phyloP scores from a whole-genome alignment of 2,888 invertebrate species.

The Meta bourneti region DNA sequence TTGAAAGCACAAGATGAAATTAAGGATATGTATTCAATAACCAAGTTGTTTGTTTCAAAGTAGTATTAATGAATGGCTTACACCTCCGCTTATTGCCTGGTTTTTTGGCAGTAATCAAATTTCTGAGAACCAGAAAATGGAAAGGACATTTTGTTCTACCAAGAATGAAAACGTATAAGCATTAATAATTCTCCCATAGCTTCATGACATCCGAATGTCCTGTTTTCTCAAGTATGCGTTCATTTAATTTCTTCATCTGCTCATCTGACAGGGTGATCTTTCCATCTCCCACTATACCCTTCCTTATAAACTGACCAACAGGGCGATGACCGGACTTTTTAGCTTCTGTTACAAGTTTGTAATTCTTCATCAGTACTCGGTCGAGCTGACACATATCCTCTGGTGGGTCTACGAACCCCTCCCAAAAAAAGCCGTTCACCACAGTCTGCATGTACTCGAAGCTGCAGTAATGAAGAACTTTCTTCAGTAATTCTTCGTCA shows the following conservation, averaged over 20 bases:
- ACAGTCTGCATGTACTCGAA: conserved; percentile 69
- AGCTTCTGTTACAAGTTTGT: not conserved
- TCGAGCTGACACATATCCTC: not conserved
- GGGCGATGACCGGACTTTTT: conserved; percentile 13
- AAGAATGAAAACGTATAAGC: not conserved
- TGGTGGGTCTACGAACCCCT: not conserved
- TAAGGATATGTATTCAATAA: too few relatives aligned
- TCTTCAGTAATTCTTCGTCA: conserved; percentile 34
- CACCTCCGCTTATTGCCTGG: too few relatives aligned
- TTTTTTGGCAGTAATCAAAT: too few relatives aligned
- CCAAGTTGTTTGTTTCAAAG: too few relatives aligned
- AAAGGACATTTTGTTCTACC: not conserved
- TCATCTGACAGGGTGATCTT: conserved; percentile 75
- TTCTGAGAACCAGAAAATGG: not conserved
- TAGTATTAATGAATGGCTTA: too few relatives aligned
- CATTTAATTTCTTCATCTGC: conserved; percentile 30
- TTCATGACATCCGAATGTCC: conserved; percentile 60
- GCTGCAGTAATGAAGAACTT: conserved; percentile 55
- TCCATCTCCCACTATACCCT: conserved; percentile 81
- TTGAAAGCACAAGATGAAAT: too few relatives aligned
- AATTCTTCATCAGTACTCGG: conserved; percentile 34
- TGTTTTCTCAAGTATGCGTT: conserved; percentile 51
- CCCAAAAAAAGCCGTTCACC: conserved; percentile 11
- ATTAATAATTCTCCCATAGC: conserved; percentile 36
- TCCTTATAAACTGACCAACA: conserved; percentile 75